Conservation (phyloP, 2,113 vertebrate genomes). For the Cygnus buccinator region DNA sequence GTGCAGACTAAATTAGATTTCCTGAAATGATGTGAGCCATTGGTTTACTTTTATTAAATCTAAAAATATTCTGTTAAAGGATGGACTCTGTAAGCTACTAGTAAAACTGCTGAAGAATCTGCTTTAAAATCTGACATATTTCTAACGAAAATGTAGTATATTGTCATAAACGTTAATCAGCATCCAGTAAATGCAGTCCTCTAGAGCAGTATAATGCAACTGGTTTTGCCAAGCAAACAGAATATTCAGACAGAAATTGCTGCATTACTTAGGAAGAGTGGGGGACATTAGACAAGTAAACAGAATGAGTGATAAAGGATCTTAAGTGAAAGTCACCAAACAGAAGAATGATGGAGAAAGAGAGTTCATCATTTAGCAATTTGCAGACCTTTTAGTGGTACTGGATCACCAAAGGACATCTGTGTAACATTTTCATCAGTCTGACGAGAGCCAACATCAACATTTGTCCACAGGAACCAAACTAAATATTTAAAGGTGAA, state of each 20-base stretch:
- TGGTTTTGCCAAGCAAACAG: not conserved
- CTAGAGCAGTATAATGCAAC: not conserved
- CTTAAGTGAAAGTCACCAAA: conserved; percentile 20
- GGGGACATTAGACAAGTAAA: not conserved
- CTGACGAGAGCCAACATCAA: conserved; percentile 70
- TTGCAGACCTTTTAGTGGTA: conserved; percentile 46
- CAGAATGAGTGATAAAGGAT: not conserved
- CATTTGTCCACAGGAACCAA: conserved; percentile 73
- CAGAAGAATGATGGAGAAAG: conserved; percentile 44
- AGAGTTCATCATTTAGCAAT: conserved; percentile 67
- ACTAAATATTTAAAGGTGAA: conserved; percentile 76
- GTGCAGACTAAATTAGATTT: not conserved
- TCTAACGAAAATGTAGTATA: not conserved
- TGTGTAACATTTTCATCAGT: conserved; percentile 73
- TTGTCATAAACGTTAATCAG: not conserved
- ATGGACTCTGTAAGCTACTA: not conserved
- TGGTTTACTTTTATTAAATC: not conserved
- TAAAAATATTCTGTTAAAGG: not conserved
- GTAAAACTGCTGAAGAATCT: not conserved
- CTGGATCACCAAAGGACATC: conserved; percentile 70
- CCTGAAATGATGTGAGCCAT: not conserved
- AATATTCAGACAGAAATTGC: not conserved
- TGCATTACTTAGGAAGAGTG: not conserved
- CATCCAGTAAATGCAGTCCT: not conserved
- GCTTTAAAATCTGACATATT: not conserved